These are phyloP conservation scores for Blomia tropicalis DNA, from an alignment of 2,888 invertebrate genomes.

Conservation along the genomic window DNA sequence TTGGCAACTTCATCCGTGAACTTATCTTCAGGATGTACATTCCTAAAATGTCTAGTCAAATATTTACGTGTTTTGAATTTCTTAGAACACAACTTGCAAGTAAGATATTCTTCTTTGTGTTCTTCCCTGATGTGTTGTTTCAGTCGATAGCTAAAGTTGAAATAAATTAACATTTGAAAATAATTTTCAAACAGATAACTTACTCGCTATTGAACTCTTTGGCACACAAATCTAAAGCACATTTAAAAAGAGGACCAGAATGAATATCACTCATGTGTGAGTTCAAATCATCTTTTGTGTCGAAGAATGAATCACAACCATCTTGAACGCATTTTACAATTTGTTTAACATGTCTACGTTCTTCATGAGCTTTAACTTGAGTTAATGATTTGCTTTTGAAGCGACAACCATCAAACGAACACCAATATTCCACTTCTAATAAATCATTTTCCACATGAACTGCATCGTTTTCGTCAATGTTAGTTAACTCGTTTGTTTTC, in stretches of 20 bases:
- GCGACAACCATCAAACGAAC: slow-evolving; percentile 3
- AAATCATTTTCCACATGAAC: slow-evolving; percentile 11
- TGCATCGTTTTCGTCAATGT: background rate
- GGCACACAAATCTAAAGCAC: background rate
- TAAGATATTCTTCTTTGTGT: background rate
- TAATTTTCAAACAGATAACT: background rate
- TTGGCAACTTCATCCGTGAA: background rate
- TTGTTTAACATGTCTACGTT: slow-evolving; percentile 8
- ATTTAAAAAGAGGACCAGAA: background rate
- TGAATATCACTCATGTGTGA: slow-evolving; percentile 9
- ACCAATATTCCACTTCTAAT: background rate
- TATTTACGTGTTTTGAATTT: slow-evolving; percentile 7
- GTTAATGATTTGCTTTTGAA: background rate
- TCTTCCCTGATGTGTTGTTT: slow-evolving; percentile 4
- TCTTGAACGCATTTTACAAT: background rate
- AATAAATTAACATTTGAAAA: background rate
- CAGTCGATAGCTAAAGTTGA: background rate
- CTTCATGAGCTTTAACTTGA: slow-evolving; percentile 6
- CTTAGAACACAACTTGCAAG: background rate
- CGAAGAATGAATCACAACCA: background rate
- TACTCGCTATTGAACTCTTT: slow-evolving; percentile 12
- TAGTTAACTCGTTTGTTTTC: background rate
- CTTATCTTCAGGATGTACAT: background rate
- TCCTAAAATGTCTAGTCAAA: background rate
- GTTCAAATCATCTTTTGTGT: slow-evolving; percentile 5